A percentile compares a stretch with the other conserved stretches of the same genome.
Conservation (phyloP, 2,113 vertebrate species). For the Perognathus longimembris region DNA sequence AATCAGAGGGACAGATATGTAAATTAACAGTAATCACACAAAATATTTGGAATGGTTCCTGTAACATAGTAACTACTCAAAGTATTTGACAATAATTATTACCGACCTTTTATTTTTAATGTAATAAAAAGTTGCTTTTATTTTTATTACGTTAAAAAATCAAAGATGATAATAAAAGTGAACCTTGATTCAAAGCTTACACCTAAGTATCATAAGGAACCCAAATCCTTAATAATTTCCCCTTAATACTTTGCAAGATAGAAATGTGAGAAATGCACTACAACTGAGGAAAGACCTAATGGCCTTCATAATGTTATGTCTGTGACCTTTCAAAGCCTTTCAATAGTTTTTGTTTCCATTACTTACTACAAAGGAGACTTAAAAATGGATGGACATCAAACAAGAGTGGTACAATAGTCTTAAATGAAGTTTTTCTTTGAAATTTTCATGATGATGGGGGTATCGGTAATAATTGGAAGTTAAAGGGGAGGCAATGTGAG, state of each 20-base stretch:
- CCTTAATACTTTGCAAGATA: background rate
- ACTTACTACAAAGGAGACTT: background rate
- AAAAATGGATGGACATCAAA: background rate
- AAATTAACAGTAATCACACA: background rate
- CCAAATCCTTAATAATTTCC: constrained; percentile 42
- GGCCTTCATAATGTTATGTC: background rate
- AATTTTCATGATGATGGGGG: background rate
- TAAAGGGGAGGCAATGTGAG: no score
- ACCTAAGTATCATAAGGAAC: background rate
- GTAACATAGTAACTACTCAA: background rate
- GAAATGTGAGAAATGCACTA: background rate
- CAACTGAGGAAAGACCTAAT: background rate
- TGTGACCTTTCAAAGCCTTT: background rate
- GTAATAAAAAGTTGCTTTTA: no score
- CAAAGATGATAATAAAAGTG: background rate
- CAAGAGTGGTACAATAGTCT: background rate
- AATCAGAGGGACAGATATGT: background rate
- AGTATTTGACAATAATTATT: background rate
- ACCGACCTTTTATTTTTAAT: no score
- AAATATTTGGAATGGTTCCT: background rate
- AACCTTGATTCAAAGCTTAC: background rate
- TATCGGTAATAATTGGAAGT: no score
- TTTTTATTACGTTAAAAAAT: background rate
- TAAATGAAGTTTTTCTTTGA: background rate
- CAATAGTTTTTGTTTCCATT: background rate